Percentiles rank a stretch among this genome's conserved stretches.
phyloP scores from a whole-genome alignment of 1,140 invertebrate species.

The Polyergus mexicanus region DNA sequence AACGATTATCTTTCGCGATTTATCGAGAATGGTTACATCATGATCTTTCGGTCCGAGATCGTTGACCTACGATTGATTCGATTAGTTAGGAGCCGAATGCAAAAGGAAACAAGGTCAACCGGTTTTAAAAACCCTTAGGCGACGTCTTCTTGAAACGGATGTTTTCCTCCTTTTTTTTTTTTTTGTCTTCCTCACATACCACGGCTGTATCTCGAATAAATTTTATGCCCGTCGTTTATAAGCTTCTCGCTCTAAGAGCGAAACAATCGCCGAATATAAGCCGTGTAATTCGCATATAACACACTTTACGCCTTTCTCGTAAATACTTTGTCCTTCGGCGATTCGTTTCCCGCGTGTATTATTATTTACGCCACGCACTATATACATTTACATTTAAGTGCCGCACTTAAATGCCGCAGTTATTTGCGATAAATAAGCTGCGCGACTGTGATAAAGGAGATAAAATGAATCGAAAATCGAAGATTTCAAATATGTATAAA shows the following conservation, averaged over 20 bases:
- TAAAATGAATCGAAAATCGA: background rate
- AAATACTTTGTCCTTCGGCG: constrained; percentile 39
- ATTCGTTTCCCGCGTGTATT: background rate
- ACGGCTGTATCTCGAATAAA: background rate
- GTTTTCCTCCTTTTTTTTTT: constrained; percentile 4
- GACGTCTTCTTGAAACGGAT: constrained; percentile 1
- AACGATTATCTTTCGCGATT: background rate
- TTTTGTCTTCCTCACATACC: background rate
- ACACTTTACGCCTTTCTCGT: constrained; percentile 32
- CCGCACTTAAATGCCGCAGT: background rate
- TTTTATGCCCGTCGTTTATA: constrained; percentile 5
- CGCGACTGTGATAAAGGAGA: background rate
- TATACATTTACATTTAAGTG: background rate
- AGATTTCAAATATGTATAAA: background rate
- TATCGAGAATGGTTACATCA: constrained; percentile 9
- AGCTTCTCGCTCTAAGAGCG: background rate
- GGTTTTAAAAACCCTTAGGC: constrained; percentile 33
- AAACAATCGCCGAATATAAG: constrained; percentile 38
- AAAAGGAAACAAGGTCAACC: constrained; percentile 9
- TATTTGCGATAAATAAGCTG: background rate
- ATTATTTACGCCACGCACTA: constrained; percentile 33
- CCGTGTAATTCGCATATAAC: background rate
- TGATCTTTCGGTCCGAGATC: constrained; percentile 1
- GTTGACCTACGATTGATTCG: background rate
- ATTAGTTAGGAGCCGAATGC: background rate